Percentiles rank a stretch among this genome's conserved stretches.
Evolutionary conservation across 2,113 vertebrate species (phyloP).

Genomic region (Corythaeola cristata): DNA sequence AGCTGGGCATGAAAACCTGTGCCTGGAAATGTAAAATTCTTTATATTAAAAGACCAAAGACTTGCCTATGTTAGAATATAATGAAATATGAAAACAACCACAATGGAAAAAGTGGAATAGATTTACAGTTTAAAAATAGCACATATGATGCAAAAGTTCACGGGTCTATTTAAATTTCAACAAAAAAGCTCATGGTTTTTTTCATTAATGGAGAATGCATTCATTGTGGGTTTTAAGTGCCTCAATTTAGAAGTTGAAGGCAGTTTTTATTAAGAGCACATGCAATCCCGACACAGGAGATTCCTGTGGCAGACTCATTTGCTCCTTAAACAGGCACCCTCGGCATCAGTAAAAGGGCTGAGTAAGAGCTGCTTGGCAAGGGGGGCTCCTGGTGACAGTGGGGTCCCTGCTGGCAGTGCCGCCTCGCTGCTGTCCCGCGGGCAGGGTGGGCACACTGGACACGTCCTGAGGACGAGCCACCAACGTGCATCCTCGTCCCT

Average conservation of each 20-base stretch:
- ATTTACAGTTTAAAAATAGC: constrained; percentile 58
- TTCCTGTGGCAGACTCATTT: constrained; percentile 17
- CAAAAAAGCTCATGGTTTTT: background rate
- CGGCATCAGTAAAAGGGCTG: background rate
- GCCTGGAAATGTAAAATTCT: constrained; percentile 1
- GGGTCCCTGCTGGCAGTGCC: background rate
- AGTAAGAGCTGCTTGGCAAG: background rate
- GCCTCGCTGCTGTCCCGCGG: background rate
- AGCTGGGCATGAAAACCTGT: background rate
- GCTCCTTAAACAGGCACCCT: background rate
- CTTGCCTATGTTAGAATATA: constrained; percentile 15
- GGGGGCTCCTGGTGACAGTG: rapidly evolving
- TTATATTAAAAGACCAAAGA: constrained; percentile 3
- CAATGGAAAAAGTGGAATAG: constrained; percentile 42
- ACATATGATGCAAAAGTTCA: constrained; percentile 24
- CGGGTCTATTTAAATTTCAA: constrained; percentile 43
- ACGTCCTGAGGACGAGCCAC: background rate
- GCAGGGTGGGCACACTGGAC: background rate
- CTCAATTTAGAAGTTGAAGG: constrained; percentile 44
- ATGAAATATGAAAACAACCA: constrained; percentile 29
- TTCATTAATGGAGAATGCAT: constrained; percentile 25
- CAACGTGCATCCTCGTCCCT: background rate
- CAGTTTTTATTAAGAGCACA: constrained; percentile 59
- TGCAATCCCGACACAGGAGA: constrained; percentile 17
- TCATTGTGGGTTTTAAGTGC: constrained; percentile 38